Evolutionary conservation across 2,797 vertebrate species (phyloP), one percentile per base, ranked within the genome.

Genomic region (Mionectes olivaceus): DNA sequence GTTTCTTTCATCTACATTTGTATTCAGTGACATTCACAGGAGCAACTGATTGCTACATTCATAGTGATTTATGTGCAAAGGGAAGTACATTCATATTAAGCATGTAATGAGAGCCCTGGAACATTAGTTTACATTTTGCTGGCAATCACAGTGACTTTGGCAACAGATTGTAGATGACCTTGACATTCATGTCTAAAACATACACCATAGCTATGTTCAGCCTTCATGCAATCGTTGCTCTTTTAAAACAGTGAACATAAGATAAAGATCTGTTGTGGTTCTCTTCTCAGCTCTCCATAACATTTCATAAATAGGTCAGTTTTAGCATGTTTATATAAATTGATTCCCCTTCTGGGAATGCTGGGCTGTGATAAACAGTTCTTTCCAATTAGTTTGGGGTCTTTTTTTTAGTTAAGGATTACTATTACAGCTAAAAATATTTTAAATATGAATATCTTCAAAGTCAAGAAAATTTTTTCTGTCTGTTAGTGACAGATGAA

Each of bases 251-350:
- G 61, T 83, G 83, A 96, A 81, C n/a, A 80, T 52, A 75, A 96
- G 89, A 93, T 87, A 94, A 95, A 83, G 91, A 96, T 96, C 90
- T 83, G 39, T 83, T 94, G 64, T 74, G 83, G 83, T 90, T 95
- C 87, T 77, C 46, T 87, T 94, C 92, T 83, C 68, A 94, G n/a
- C 49, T 79, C 61, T 73, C 64, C 63, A n/a, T 92, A 94, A 70
- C 70, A 68, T 93, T 94, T 96, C 87, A 91, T 78, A 95, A 96
- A 96, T 90, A 87, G 94, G 87, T 95, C 94, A 92, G 46, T 82
- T 96, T 94, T 87, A 92, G 56, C 79, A 77, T 94, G 93, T 96
- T 97, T 95, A 94, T 92, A 95, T 83, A 92, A 96, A 95, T 85
- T 91, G 76, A 96, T 95, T 96, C 89, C 52, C 78, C 78, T 96